Conservation (phyloP, 2,797 vertebrate species). For the Notamacropus eugenii region DNA sequence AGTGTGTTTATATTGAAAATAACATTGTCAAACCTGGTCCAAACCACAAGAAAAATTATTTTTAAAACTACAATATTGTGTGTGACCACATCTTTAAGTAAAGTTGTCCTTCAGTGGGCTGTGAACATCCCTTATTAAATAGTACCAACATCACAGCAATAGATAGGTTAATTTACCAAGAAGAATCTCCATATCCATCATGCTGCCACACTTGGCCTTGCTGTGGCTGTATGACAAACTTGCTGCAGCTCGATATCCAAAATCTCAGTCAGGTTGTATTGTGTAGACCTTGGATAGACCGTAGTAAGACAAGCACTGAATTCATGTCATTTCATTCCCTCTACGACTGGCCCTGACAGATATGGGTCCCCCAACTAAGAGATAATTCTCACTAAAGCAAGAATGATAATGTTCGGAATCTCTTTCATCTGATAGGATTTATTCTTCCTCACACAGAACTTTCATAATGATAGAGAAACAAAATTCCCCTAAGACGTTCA, state of each 20-base stretch:
- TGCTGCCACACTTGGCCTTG: neutral
- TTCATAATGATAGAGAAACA: conserved; percentile 22
- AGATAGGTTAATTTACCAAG: neutral
- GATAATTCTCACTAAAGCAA: conserved; percentile 1
- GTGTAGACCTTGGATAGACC: neutral
- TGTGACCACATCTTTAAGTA: neutral
- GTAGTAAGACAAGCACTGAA: neutral
- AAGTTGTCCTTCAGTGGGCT: neutral
- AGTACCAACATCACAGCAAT: neutral
- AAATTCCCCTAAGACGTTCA: conserved; percentile 28
- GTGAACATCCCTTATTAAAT: conserved; percentile 12
- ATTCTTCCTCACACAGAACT: conserved; percentile 46
- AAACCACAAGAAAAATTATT: neutral
- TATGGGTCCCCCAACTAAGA: neutral
- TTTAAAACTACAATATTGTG: neutral
- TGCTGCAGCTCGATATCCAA: neutral
- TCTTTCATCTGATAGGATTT: neutral
- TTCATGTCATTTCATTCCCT: neutral
- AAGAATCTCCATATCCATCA: neutral
- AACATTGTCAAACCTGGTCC: neutral
- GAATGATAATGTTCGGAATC: neutral
- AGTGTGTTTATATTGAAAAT: neutral
- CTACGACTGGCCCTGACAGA: neutral
- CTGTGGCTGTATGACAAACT: neutral
- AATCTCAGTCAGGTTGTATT: neutral